Base-by-base conservation (phyloP, 2,113 vertebrate genomes). In the Orcinus orca region DNA sequence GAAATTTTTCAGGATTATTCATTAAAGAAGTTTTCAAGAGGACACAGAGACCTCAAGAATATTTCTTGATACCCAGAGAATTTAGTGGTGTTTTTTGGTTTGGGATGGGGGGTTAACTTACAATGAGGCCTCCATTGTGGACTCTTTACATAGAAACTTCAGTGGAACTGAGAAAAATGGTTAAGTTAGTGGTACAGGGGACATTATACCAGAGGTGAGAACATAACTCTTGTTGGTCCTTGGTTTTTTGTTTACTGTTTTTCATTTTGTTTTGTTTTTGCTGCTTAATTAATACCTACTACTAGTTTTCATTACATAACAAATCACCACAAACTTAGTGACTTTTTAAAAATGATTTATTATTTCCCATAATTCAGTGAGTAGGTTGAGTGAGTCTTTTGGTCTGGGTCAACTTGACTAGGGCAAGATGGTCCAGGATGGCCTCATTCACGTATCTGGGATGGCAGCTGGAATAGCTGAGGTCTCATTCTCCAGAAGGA, bases 191-290 rank as follows among this genome's bases (percentile, higher is more conserved):
- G 29, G 4, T 44, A 81, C 33, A 10, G n/a, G 10, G 26, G 25
- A 76, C 23, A 5, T 60, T 50, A 29, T 44, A 36, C 36, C 89
- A 82, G 38, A 77, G 47, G 50, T 36, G 31, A 63, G 41, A 84
- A 2, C 11, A 5, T 65, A 31, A 62, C 23, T 79, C 50, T 85
- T 38, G 0, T 33, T 96, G 73, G 18, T 47, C 29, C 53, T 82
- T 82, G 55, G 12, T 4, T 89, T 90, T 92, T 95, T 74, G 87
- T 83, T 96, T 77, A 53, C 29, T 26, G 3, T 26, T 62, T 79
- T 36, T 25, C 4, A 79, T 83, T 97, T 82, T 67, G 20, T 87
- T 83, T 89, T 95, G 73, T 90, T 83, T 96, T 79, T 67, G 38
- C 15, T 90, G 18, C 41, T 87, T 94, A 44, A 55, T 88, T 50